Conservation (phyloP, 2,888 invertebrate species). For the Chromoteleia sp. region DNA sequence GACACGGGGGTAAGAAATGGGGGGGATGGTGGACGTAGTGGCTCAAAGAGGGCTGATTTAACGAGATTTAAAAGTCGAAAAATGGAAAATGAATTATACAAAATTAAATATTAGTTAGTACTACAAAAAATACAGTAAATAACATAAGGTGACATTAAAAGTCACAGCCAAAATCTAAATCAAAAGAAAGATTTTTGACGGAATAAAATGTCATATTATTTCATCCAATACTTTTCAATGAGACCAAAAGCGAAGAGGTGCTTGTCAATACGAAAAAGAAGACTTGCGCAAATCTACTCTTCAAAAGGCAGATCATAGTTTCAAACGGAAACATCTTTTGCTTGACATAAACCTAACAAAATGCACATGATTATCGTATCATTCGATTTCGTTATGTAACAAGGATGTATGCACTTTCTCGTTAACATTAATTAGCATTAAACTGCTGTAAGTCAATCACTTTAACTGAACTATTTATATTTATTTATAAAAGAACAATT, state of each 20-base stretch:
- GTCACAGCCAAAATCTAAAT: too few species aligned
- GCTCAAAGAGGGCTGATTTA: too few species aligned
- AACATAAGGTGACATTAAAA: too few species aligned
- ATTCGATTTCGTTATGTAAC: constrained; percentile 44
- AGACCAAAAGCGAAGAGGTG: background rate
- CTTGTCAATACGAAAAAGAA: background rate
- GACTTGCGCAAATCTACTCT: background rate
- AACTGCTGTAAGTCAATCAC: constrained; percentile 47
- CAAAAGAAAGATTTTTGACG: too few species aligned
- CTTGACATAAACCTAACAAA: background rate
- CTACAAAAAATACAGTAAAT: too few species aligned
- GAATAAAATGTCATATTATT: background rate
- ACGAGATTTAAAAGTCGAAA: too few species aligned
- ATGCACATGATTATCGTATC: background rate
- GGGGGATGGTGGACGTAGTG: too few species aligned
- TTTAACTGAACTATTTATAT: too few species aligned
- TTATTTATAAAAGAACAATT: too few species aligned
- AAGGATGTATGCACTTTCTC: constrained; percentile 52
- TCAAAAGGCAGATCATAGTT: background rate
- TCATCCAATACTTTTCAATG: background rate
- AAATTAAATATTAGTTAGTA: too few species aligned
- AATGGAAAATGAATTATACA: too few species aligned
- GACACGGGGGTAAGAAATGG: too few species aligned
- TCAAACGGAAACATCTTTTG: background rate
- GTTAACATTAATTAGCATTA: constrained; percentile 55